phyloP scores from a whole-genome alignment of 2,113 vertebrate species.

The Oxyruncus cristatus region DNA sequence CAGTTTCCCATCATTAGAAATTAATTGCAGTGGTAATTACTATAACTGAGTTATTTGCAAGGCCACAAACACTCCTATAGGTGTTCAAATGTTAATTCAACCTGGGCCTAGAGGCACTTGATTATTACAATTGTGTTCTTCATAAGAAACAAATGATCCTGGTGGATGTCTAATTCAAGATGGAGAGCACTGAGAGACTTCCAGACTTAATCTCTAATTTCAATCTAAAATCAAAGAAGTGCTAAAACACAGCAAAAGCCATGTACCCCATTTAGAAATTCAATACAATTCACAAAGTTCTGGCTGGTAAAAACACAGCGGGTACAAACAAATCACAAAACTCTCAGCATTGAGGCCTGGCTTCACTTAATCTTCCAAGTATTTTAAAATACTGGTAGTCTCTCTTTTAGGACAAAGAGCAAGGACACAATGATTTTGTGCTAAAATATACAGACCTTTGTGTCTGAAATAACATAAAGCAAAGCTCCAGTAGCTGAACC shows the following conservation, averaged over 20 bases:
- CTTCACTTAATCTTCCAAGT: background rate
- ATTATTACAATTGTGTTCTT: slow-evolving; percentile 31
- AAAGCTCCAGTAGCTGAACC: background rate
- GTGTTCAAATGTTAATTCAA: slow-evolving; percentile 42
- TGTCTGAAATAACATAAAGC: background rate
- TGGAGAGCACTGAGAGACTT: slow-evolving; percentile 19
- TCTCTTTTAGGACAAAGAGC: background rate
- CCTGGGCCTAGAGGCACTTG: slow-evolving; percentile 66
- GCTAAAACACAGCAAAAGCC: slow-evolving; percentile 31
- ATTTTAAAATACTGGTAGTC: background rate
- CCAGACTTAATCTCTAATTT: background rate
- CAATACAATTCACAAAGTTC: slow-evolving; percentile 22
- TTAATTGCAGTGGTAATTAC: slow-evolving; percentile 65
- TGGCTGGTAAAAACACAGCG: slow-evolving; percentile 62
- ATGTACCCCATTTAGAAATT: slow-evolving; percentile 37
- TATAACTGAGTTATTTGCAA: slow-evolving; percentile 42
- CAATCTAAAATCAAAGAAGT: slow-evolving; percentile 38
- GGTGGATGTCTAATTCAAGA: slow-evolving; percentile 12
- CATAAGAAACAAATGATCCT: background rate
- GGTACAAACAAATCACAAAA: slow-evolving; percentile 57
- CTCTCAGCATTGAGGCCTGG: slow-evolving; percentile 34
- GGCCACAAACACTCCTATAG: slow-evolving; percentile 15
- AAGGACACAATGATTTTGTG: background rate
- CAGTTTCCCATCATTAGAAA: slow-evolving; percentile 51
- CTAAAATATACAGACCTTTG: background rate